Evolutionary conservation across 1,140 invertebrate species (phyloP).

Genomic region (Formica exsecta): DNA sequence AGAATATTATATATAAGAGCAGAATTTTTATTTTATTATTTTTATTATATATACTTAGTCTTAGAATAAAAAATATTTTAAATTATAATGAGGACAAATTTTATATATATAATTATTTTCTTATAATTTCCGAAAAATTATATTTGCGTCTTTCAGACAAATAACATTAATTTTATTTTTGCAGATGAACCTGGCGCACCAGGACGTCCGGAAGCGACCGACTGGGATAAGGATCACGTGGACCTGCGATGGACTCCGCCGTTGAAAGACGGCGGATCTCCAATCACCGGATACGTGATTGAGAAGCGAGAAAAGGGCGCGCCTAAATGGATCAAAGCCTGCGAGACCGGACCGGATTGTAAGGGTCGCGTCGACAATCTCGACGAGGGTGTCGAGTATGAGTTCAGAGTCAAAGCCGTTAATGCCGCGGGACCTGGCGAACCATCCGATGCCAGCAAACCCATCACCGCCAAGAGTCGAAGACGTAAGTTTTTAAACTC

Average conservation of each 20-base stretch:
- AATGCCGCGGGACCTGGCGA: conserved; percentile 94
- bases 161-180: conserved; percentile 8
- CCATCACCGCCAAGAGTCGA: conserved; percentile 93
- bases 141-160: not conserved
- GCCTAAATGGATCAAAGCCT: conserved; percentile 94
- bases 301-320: conserved; percentile 96
- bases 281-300: conserved; percentile 96
- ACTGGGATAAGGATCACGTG: conserved; percentile 98
- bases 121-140: not conserved
- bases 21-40: not conserved
- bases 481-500: conserved; percentile 89
- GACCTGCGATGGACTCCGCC: conserved; percentile 97
- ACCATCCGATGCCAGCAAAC: conserved; percentile 91
- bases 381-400: conserved; percentile 95
- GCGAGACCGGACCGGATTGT: conserved; percentile 92
- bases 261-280: conserved; percentile 95
- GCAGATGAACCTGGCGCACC: conserved; percentile 96
- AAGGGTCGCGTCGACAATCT: conserved; percentile 93
- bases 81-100: not conserved
- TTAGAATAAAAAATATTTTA: not conserved
- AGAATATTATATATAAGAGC: not conserved
- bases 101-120: not conserved
- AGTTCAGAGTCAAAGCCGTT: conserved; percentile 94
- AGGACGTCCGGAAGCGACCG: conserved; percentile 94
- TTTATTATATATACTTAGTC: not conserved